Conservation (phyloP, 2,797 vertebrate species). For the Parauchenoglanis ngamensis region DNA sequence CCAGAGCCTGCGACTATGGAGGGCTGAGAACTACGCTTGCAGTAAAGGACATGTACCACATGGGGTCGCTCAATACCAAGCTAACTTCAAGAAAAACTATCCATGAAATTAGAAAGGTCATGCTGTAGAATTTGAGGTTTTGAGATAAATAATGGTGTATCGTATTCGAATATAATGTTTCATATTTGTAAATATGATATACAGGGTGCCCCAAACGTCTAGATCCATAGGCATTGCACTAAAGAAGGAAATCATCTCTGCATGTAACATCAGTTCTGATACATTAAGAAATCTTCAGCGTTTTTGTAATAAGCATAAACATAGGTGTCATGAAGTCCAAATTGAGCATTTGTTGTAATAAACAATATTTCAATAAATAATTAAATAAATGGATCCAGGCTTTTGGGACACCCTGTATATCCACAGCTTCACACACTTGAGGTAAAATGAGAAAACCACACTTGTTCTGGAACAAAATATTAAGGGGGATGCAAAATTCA, state of each 20-base stretch:
- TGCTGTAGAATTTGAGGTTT: not conserved
- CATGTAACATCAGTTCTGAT: too few species aligned
- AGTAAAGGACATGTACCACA: conserved; percentile 33
- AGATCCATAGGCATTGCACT: too few species aligned
- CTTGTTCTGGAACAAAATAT: not conserved
- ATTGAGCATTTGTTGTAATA: too few species aligned
- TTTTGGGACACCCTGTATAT: not conserved
- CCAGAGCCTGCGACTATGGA: not conserved
- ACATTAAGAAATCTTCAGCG: too few species aligned
- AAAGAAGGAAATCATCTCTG: too few species aligned
- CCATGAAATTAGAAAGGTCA: not conserved
- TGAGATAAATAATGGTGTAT: not conserved
- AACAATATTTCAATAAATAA: too few species aligned
- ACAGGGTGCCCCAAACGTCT: too few species aligned
- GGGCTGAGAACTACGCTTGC: not conserved
- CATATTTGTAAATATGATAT: not conserved
- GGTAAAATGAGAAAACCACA: not conserved
- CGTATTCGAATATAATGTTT: not conserved
- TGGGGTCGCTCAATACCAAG: conserved; percentile 45
- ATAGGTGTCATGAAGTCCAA: too few species aligned
- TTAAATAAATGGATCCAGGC: too few species aligned
- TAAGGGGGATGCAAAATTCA: not conserved
- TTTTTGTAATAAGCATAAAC: too few species aligned
- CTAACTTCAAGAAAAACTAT: not conserved
- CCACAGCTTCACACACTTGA: not conserved